Base-by-base conservation (phyloP, 2,888 invertebrate species). In the Megaustenia siamemsis region DNA sequence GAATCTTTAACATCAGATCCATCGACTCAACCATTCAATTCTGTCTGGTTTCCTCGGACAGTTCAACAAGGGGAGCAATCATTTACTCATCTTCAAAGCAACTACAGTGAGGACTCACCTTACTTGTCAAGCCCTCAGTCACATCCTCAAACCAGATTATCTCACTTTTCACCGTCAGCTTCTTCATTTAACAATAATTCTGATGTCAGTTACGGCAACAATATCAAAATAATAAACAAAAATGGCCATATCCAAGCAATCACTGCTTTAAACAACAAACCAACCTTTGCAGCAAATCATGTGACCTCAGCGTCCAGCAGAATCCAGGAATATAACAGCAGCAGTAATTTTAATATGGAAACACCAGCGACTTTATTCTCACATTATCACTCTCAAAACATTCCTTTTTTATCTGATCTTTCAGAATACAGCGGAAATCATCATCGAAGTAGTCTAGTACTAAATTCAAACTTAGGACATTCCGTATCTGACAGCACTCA, bases 211-310 rank as follows among this genome's bases (percentile, higher is more conserved):
- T 2, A 40, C 10, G 12, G 43, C 68, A 68, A 12, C 56, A 49
- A 4, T 38, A 53, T 45, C 28, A n/a, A 40, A 24, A 40, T 1
- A 28, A 38, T 28, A n/a, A n/a, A 3, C 15, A 32, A 40, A 40
- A 43, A 2, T 63, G 28, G 12, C 10, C 45, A 24, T 35, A 6
- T n/a, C 10, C 56, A 80, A 1, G 71, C 80, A 49, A 21, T 66
- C 45, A 73, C 45, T 45, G 43, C 73, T n/a, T 49, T 84, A 43
- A 68, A 45, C 32, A 53, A 28, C 43, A 76, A 68, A 28, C 73
- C 84, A 3, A 35, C 60, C 1, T 40, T 78, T 28, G 60, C 79
- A 12, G 73, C 78, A 43, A 71, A 49, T 60, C 75, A 38, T 28
- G n/a, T 80, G n/a, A 66, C 80, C 21, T 28, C 35, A 18, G 32